Percentiles rank a stretch among this genome's conserved stretches.
These are phyloP conservation scores for Phocides pigmalion DNA, from an alignment of 1,140 invertebrate genomes.

Conservation along the genomic window DNA sequence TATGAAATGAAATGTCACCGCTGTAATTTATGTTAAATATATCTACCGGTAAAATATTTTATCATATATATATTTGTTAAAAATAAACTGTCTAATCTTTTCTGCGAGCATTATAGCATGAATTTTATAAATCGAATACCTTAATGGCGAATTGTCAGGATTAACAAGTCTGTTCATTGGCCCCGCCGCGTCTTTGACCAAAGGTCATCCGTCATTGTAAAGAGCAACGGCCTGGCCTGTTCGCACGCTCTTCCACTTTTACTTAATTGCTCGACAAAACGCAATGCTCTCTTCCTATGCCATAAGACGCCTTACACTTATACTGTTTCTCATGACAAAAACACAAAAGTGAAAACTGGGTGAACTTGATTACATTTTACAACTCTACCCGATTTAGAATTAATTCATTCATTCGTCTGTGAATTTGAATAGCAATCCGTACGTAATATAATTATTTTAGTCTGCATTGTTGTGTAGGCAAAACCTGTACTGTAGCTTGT, in stretches of 20 bases:
- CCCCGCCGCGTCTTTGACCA: conserved; percentile 16
- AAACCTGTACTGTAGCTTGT: too few species aligned
- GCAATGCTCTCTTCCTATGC: conserved; percentile 59
- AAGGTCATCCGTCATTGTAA: conserved; percentile 28
- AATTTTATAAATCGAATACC: not conserved
- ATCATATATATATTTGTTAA: too few species aligned
- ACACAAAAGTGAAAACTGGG: conserved; percentile 64
- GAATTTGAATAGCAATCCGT: conserved; percentile 1
- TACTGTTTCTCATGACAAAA: conserved; percentile 43
- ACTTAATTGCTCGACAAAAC: conserved; percentile 69
- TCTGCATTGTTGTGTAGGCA: not conserved
- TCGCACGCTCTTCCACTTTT: conserved; percentile 68
- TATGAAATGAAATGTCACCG: too few species aligned
- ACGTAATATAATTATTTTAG: not conserved
- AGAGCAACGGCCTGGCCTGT: conserved; percentile 45
- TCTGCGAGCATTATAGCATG: not conserved
- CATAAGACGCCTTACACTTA: conserved; percentile 46
- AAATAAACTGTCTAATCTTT: too few species aligned
- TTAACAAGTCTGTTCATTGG: conserved; percentile 4
- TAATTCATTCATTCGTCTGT: conserved; percentile 7
- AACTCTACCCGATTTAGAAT: conserved; percentile 6
- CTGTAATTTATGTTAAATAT: too few species aligned
- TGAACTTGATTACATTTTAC: conserved; percentile 40
- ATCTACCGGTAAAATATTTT: too few species aligned
- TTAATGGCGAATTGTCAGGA: not conserved